Conservation (phyloP, 2,797 vertebrate species). For the Delichon dasypus region DNA sequence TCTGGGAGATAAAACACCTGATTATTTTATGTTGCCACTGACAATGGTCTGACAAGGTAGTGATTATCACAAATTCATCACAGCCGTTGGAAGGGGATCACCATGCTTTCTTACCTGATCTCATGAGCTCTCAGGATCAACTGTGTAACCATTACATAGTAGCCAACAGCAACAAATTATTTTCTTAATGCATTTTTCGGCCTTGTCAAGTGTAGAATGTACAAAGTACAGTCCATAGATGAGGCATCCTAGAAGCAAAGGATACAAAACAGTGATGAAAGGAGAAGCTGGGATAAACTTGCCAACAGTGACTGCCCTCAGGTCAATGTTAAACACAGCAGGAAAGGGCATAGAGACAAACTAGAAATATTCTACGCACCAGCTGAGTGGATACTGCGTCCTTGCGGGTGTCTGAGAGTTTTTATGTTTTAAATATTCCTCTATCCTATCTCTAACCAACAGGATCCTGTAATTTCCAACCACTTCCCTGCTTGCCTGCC, state of each 20-base stretch:
- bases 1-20: not conserved
- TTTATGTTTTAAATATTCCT: not conserved
- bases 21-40: not conserved
- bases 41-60: not conserved
- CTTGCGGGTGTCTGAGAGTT: accelerated
- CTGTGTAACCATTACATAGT: not conserved
- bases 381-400: not conserved
- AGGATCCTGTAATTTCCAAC: not conserved
- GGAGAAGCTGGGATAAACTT: not conserved
- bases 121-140: not conserved
- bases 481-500: not conserved
- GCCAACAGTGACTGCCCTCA: not conserved
- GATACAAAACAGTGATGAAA: not conserved
- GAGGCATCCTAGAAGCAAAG: not conserved
- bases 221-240: not conserved
- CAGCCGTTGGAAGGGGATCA: not conserved
- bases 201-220: not conserved
- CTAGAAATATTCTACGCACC: not conserved
- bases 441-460: not conserved
- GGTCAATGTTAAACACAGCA: not conserved
- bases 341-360: not conserved
- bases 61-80: not conserved
- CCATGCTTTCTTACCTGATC: not conserved
- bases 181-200: not conserved
- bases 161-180: not conserved